Percentiles rank a stretch among this genome's conserved stretches.
Conservation (phyloP, 1,140 invertebrate species). For the Cataglyphis hispanica region DNA sequence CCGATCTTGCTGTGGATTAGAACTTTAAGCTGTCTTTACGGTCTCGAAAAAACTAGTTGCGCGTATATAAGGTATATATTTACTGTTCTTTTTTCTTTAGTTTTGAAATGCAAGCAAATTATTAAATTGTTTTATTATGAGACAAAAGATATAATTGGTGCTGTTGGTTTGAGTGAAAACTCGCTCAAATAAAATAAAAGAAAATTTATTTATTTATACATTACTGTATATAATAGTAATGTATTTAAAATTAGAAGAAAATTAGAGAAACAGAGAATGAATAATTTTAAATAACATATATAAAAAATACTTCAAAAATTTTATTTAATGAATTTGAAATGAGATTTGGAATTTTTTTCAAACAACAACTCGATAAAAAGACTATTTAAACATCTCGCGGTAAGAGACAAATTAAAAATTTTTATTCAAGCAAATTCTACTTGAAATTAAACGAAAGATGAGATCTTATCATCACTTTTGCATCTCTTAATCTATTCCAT, state of each 20-base stretch:
- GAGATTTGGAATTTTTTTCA: no score
- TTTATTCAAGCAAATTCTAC: neutral
- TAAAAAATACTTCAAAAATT: neutral
- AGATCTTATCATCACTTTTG: neutral
- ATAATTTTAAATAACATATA: neutral
- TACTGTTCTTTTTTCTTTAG: neutral
- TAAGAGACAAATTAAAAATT: neutral
- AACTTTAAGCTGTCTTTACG: constrained; percentile 14
- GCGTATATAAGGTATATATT: neutral
- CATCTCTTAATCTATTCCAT: constrained; percentile 11
- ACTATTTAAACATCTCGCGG: neutral
- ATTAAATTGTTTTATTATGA: neutral
- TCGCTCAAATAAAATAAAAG: neutral
- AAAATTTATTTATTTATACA: neutral
- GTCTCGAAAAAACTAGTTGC: constrained; percentile 14
- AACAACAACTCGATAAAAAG: constrained; percentile 18
- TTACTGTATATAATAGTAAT: neutral
- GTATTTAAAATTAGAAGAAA: neutral
- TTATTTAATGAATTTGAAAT: no score
- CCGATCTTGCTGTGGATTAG: neutral
- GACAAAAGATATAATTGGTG: neutral
- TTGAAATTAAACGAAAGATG: constrained; percentile 8
- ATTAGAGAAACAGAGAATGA: neutral
- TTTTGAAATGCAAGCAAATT: constrained; percentile 8
- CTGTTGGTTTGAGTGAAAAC: neutral